Evolutionary conservation across 2,888 invertebrate species (phyloP), one percentile per base, ranked within the genome.

Genomic region (Yponomeuta cagnagella): DNA sequence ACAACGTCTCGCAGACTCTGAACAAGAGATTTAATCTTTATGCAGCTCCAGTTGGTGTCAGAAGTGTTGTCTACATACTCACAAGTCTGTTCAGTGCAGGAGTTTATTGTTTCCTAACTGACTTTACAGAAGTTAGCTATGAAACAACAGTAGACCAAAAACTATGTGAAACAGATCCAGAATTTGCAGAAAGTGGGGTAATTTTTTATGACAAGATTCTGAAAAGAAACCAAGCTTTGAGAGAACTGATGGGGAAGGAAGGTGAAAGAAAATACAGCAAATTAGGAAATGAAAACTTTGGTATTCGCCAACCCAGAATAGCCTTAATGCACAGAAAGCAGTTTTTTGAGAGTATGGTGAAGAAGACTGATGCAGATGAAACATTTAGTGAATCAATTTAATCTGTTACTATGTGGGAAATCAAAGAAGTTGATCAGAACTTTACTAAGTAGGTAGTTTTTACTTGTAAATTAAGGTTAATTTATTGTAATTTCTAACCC

Each of bases 171-270:
- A 80, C 95, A 71, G 94, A 94, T 64, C 84, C 89, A 64, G 90
- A 94, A 66, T 96, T 95, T 82, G 86, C 95, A 10, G 93, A 95
- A 79, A 96, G 96, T 68, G 97, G 96, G 3, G 87, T 94, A 48
- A 95, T 95, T 81, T 97, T 94, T 87, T 97, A 97, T 81, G 93
- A 94, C 43, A 96, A 96, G 87, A 81, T 94, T 43, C 80, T 96
- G 63, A 88, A 94, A 76, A 94, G 96, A 80, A 97, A 97, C 84
- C 93, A 94, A 77, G 96, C 96, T 0, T 82, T 97, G 30, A 90
- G 96, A 75, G 87, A 90, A 72, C 81, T 97, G 10, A 88, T 96
- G 87, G 96, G 95, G 0, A 80, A 82, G 31, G 87, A 93, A 68
- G 96, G 96, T 0, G 93, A 94, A 78, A 88, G 83, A 9, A 85